phyloP scores from a whole-genome alignment of 2,797 vertebrate genomes.

The Lepilemur ruficaudatus region DNA sequence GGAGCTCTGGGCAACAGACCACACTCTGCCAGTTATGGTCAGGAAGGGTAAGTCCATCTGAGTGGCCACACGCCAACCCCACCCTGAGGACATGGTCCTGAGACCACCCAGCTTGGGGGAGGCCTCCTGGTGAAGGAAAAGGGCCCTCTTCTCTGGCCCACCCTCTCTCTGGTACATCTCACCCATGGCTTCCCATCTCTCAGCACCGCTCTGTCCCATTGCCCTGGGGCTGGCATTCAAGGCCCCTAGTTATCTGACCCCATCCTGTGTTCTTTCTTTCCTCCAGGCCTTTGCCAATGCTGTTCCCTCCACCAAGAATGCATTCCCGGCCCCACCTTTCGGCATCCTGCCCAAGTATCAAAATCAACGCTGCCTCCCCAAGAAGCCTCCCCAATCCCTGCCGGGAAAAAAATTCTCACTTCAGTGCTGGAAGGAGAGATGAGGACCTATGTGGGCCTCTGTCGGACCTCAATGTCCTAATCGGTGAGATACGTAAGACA shows the following conservation, averaged over 20 bases:
- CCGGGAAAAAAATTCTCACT: conserved; percentile 6
- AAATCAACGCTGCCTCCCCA: not conserved
- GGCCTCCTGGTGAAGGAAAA: not conserved
- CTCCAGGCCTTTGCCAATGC: not conserved
- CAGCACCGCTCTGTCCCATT: not conserved
- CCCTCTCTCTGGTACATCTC: not conserved
- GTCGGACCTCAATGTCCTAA: not conserved
- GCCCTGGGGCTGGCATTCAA: not conserved
- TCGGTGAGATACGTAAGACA: not conserved
- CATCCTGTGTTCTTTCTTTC: not conserved
- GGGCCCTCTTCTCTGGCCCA: not conserved
- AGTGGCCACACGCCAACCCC: not conserved
- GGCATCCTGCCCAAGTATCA: not conserved
- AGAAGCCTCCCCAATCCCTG: not conserved
- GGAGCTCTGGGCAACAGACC: not conserved
- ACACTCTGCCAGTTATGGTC: not conserved
- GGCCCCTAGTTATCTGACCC: not conserved
- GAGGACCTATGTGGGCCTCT: not conserved
- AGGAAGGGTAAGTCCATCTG: not conserved
- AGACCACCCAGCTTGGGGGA: not conserved
- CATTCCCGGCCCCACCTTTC: not conserved
- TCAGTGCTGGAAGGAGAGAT: conserved; percentile 13
- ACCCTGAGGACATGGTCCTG: not conserved
- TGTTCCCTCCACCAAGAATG: not conserved
- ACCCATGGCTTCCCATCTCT: not conserved